phyloP scores from a whole-genome alignment of 2,888 invertebrate genomes.

The Agrilus biguttatus region DNA sequence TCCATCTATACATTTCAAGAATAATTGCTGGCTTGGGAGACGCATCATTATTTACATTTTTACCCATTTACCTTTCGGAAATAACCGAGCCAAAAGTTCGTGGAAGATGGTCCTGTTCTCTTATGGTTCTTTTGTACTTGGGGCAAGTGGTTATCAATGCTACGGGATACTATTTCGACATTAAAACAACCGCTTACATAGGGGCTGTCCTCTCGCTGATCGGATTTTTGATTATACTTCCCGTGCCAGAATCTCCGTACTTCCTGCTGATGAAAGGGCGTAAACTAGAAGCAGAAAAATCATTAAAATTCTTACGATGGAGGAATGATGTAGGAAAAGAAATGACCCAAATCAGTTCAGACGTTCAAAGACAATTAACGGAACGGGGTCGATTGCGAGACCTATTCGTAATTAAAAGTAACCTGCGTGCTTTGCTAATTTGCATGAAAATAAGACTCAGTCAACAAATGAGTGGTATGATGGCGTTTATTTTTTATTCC shows the following conservation, averaged over 20 bases:
- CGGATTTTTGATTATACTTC: constrained; percentile 38
- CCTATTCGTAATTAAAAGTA: constrained; percentile 16
- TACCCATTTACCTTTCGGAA: constrained; percentile 15
- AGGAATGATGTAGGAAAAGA: constrained; percentile 18
- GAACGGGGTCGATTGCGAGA: constrained; percentile 19
- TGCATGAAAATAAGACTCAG: constrained; percentile 13
- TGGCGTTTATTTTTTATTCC: constrained; percentile 18
- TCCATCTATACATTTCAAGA: constrained; percentile 7
- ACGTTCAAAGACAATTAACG: constrained; percentile 19
- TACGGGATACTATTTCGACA: constrained; percentile 41
- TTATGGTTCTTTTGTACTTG: constrained; percentile 14
- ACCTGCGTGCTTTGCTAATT: constrained; percentile 17
- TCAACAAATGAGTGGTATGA: constrained; percentile 20
- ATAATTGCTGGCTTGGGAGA: constrained; percentile 12
- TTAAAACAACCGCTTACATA: constrained; percentile 37
- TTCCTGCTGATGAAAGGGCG: constrained; percentile 17
- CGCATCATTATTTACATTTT: constrained; percentile 11
- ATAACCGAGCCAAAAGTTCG: constrained; percentile 17
- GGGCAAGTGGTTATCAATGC: constrained; percentile 26
- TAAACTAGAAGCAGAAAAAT: constrained; percentile 14
- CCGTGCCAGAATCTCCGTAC: constrained; percentile 43
- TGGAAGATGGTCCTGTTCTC: constrained; percentile 18
- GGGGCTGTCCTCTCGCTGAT: constrained; percentile 41
- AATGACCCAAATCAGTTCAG: constrained; percentile 13
- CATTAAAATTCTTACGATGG: constrained; percentile 16